phyloP scores from a whole-genome alignment of 2,888 invertebrate genomes.

The Pycnomerus fuliginosus region DNA sequence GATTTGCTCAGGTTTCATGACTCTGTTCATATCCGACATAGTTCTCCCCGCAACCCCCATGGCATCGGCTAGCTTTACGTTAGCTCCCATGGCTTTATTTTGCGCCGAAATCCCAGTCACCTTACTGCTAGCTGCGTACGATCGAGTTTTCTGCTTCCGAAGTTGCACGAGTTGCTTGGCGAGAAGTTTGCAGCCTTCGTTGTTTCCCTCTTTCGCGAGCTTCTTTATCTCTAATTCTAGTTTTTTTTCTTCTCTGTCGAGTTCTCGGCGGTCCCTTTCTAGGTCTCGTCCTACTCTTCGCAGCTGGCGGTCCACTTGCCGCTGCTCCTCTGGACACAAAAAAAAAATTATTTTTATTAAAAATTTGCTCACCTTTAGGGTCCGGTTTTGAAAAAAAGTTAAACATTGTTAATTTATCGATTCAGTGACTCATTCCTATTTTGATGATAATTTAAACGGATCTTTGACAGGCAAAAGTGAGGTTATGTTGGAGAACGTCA shows the following conservation, averaged over 20 bases:
- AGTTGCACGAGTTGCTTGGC: conserved; percentile 88
- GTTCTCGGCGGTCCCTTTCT: conserved; percentile 75
- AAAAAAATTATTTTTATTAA: conserved; percentile 5
- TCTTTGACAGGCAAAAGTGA: too few relatives aligned
- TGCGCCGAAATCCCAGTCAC: conserved; percentile 76
- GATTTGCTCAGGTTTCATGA: conserved; percentile 83
- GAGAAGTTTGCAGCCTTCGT: conserved; percentile 76
- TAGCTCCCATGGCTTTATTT: conserved; percentile 88
- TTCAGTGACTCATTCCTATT: too few relatives aligned
- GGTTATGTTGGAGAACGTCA: too few relatives aligned
- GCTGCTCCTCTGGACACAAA: conserved; percentile 81
- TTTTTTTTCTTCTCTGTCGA: conserved; percentile 89
- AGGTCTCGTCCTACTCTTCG: conserved; percentile 81
- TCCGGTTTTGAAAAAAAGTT: conserved; percentile 49
- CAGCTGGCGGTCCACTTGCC: conserved; percentile 77
- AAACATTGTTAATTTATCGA: conserved; percentile 23
- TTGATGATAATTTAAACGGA: too few relatives aligned
- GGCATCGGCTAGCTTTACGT: conserved; percentile 81
- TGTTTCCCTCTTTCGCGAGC: conserved; percentile 83
- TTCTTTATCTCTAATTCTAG: conserved; percentile 87
- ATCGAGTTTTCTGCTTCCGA: conserved; percentile 83
- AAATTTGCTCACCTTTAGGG: conserved; percentile 46
- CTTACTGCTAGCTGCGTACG: conserved; percentile 80
- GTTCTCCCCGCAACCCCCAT: conserved; percentile 88
- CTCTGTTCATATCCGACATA: conserved; percentile 84